These are phyloP conservation scores for Rhinolophus sinicus DNA, from an alignment of 2,113 vertebrate genomes.

Conservation along the genomic window DNA sequence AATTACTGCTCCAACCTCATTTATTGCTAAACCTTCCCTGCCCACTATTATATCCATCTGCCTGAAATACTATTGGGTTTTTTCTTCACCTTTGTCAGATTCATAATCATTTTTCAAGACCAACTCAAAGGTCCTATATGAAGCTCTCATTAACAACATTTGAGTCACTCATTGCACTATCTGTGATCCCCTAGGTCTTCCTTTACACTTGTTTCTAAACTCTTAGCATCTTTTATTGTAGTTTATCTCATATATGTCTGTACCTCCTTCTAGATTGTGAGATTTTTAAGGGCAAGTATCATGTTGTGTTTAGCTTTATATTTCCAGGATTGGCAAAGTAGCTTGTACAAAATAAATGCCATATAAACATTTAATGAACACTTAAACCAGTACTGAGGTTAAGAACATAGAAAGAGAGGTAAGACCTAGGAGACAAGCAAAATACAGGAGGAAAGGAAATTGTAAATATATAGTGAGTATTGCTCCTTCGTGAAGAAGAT, in stretches of 20 bases:
- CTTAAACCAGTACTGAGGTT: neutral
- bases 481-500: neutral
- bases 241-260: neutral
- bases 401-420: neutral
- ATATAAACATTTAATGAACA: neutral
- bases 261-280: neutral
- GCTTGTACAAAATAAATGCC: neutral
- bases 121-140: neutral
- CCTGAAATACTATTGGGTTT: neutral
- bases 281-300: neutral
- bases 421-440: neutral
- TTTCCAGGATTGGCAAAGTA: neutral
- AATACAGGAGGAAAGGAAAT: neutral
- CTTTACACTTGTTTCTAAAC: neutral
- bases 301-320: neutral
- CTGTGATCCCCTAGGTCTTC: neutral
- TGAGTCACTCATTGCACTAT: no score
- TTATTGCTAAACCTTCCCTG: neutral
- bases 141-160: no score
- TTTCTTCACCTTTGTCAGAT: neutral
- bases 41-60: neutral
- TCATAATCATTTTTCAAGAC: constrained; percentile 16
- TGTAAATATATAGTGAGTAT: neutral
- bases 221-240: neutral
- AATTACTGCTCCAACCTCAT: neutral